A percentile compares a stretch with the other conserved stretches of the same genome.
phyloP scores from a whole-genome alignment of 1,140 invertebrate species.

The Lordiphosa mommai region DNA sequence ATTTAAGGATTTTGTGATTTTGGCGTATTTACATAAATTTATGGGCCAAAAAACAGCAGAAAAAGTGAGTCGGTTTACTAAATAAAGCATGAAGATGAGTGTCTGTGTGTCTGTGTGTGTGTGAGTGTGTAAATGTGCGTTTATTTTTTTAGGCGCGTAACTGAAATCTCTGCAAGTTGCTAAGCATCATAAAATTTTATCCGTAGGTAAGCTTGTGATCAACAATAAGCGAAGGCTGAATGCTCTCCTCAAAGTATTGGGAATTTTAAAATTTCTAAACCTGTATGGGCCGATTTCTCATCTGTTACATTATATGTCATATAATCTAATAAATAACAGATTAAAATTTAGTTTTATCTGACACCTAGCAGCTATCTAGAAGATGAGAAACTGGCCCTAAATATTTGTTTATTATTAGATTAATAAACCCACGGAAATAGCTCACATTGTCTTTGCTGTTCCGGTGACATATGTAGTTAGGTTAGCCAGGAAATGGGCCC shows the following conservation, averaged over 20 bases:
- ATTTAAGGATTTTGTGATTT: constrained; percentile 75
- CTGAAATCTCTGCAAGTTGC: constrained; percentile 6
- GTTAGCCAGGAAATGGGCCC: no score
- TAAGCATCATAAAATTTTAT: constrained; percentile 35
- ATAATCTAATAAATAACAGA: no score
- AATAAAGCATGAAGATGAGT: constrained; percentile 14
- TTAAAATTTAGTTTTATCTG: background rate
- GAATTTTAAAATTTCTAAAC: background rate
- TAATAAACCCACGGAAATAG: no score
- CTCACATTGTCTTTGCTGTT: no score
- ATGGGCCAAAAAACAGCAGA: constrained; percentile 24
- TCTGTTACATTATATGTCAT: no score
- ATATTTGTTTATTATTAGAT: no score
- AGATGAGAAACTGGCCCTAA: no score
- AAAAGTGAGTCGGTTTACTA: constrained; percentile 23
- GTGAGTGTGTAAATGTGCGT: background rate
- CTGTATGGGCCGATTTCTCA: no score
- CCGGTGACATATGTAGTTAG: no score
- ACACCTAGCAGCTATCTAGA: no score
- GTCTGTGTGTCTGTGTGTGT: background rate
- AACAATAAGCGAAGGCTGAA: background rate
- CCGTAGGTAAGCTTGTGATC: background rate
- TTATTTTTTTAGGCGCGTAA: background rate
- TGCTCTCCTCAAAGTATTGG: background rate
- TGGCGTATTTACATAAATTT: constrained; percentile 70